phyloP scores from a whole-genome alignment of 2,797 vertebrate genomes.

The Phoeniculus purpureus region DNA sequence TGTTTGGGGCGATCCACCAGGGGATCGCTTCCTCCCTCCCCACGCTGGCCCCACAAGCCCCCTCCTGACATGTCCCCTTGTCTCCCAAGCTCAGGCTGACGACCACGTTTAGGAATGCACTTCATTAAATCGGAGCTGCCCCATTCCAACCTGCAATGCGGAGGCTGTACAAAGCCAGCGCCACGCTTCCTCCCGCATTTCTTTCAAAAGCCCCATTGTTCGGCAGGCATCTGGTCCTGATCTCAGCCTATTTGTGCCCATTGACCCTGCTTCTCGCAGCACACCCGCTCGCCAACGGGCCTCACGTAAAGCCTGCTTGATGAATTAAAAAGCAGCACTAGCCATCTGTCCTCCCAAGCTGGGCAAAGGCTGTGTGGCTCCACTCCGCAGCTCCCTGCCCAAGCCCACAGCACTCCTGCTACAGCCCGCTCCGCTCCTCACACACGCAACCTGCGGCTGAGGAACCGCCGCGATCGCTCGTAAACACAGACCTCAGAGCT shows the following conservation, averaged over 20 bases:
- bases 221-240: slow-evolving; percentile 92
- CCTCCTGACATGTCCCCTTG: slow-evolving; percentile 70
- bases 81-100: slow-evolving; percentile 69
- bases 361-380: slow-evolving; percentile 64
- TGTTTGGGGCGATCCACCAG: slow-evolving; percentile 70
- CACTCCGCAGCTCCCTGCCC: slow-evolving; percentile 38
- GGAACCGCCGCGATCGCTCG: slow-evolving; percentile 52
- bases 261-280: slow-evolving; percentile 79
- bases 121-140: slow-evolving; percentile 93
- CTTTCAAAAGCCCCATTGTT: slow-evolving; percentile 94
- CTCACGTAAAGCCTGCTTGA: slow-evolving; percentile 85
- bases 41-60: slow-evolving; percentile 40
- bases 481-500: neutral
- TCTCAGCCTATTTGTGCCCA: slow-evolving; percentile 87
- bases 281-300: slow-evolving; percentile 82
- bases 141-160: slow-evolving; percentile 96
- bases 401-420: neutral
- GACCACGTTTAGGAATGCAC: slow-evolving; percentile 89
- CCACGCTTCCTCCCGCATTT: slow-evolving; percentile 89
- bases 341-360: slow-evolving; percentile 89
- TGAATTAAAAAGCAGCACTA: slow-evolving; percentile 85
- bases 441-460: slow-evolving; percentile 78
- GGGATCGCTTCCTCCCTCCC: slow-evolving; percentile 26
- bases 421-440: neutral
- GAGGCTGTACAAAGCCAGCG: slow-evolving; percentile 89